Conservation (phyloP, 2,888 invertebrate genomes). For the Abscondita cerata region DNA sequence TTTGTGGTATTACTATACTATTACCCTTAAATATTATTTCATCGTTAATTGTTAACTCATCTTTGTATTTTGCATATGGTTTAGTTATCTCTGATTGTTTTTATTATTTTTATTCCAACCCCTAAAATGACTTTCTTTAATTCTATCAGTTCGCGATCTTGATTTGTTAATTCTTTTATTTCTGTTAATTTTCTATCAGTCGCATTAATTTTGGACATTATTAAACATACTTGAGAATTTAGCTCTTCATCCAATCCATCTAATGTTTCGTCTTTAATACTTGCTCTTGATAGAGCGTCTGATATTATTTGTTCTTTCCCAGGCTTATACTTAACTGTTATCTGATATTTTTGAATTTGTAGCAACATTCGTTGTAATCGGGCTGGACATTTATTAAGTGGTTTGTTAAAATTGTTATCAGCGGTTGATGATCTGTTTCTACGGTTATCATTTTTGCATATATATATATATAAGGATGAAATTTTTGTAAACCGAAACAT, state of each 20-base stretch:
- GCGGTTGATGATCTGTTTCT: slow-evolving; percentile 36
- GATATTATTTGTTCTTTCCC: too few species aligned
- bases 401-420: slow-evolving; percentile 16
- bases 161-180: too few species aligned
- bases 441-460: too few species aligned
- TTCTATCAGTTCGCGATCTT: too few species aligned
- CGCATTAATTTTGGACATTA: neutral
- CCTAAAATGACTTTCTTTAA: neutral
- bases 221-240: too few species aligned
- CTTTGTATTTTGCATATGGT: too few species aligned
- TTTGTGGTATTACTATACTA: too few species aligned
- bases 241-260: too few species aligned
- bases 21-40: too few species aligned
- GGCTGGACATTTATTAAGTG: neutral
- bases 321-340: neutral
- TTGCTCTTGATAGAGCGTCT: too few species aligned
- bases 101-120: neutral
- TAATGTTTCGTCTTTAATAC: too few species aligned
- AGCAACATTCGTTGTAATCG: neutral
- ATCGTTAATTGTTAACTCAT: too few species aligned
- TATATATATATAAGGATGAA: slow-evolving; percentile 48
- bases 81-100: neutral
- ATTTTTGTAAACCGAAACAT: slow-evolving; percentile 46
- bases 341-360: slow-evolving; percentile 1
- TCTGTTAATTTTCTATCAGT: neutral